A percentile compares a stretch with the other conserved stretches of the same genome.
These are phyloP conservation scores for Nyctibius grandis DNA, from an alignment of 2,797 vertebrate genomes.

Conservation along the genomic window DNA sequence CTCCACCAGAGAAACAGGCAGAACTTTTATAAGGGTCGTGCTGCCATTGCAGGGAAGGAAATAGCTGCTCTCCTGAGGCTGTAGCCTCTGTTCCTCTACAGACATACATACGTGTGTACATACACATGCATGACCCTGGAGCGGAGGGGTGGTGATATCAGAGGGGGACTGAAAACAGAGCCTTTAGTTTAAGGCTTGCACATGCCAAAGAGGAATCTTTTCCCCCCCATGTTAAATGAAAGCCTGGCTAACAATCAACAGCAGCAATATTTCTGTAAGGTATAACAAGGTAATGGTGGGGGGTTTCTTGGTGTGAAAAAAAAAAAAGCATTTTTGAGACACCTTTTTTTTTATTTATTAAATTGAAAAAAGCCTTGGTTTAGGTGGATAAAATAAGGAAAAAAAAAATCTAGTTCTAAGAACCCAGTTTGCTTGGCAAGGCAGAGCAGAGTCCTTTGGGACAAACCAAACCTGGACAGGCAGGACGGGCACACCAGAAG, in stretches of 20 bases:
- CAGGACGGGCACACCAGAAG: not conserved
- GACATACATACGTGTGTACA: fast-evolving
- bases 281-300: not conserved
- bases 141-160: not conserved
- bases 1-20: not conserved
- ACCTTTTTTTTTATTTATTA: not conserved
- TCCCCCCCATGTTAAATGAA: not conserved
- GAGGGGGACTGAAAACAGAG: not conserved
- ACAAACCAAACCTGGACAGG: not conserved
- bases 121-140: too few relatives aligned
- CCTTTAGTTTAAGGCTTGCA: not conserved
- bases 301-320: not conserved
- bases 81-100: not conserved
- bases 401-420: fast-evolving
- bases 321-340: not conserved
- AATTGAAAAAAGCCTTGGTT: not conserved
- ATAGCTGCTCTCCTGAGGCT: not conserved
- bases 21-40: fast-evolving
- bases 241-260: not conserved
- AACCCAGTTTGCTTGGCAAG: not conserved
- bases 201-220: not conserved
- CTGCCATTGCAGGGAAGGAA: not conserved
- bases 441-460: not conserved
- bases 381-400: not conserved
- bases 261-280: not conserved